Conservation (phyloP, 2,797 vertebrate species). For the Philypnodon macrostomus region DNA sequence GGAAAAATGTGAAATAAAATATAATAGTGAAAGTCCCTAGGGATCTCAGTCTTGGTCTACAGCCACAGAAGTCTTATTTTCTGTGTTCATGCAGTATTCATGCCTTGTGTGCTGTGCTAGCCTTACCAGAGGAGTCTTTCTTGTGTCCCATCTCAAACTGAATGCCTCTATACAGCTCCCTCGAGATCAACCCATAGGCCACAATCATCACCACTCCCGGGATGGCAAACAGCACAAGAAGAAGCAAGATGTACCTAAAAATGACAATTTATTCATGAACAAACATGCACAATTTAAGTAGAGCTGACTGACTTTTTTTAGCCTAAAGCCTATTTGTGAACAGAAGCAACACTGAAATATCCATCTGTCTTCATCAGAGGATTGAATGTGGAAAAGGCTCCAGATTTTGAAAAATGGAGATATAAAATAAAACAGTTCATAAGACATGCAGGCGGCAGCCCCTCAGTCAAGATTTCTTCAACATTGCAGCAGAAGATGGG, state of each 20-base stretch:
- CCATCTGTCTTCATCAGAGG: constrained; percentile 18
- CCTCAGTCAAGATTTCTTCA: too few relatives aligned
- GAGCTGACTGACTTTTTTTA: constrained; percentile 10
- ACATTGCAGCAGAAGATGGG: too few relatives aligned
- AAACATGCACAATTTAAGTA: neutral
- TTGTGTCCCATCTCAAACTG: constrained; percentile 86
- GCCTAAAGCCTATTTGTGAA: constrained; percentile 16
- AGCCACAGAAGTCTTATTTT: neutral
- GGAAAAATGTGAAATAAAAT: constrained; percentile 2
- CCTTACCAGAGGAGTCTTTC: constrained; percentile 77
- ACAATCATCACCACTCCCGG: constrained; percentile 91
- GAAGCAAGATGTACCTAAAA: constrained; percentile 86
- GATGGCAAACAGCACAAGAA: constrained; percentile 89
- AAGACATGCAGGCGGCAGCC: too few relatives aligned
- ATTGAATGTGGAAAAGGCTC: constrained; percentile 7
- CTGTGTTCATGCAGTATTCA: constrained; percentile 4
- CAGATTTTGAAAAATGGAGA: constrained; percentile 26
- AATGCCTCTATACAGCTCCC: constrained; percentile 91
- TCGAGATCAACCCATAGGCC: constrained; percentile 92
- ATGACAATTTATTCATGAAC: neutral
- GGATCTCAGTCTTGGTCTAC: neutral
- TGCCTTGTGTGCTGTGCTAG: too few relatives aligned
- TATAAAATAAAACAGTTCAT: constrained; percentile 15
- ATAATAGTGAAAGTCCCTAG: too few relatives aligned
- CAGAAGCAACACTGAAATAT: constrained; percentile 14